A percentile compares a stretch with the other conserved stretches of the same genome.
Evolutionary conservation across 1,140 invertebrate genomes (phyloP).

Genomic region (Papilio aristodemus): DNA sequence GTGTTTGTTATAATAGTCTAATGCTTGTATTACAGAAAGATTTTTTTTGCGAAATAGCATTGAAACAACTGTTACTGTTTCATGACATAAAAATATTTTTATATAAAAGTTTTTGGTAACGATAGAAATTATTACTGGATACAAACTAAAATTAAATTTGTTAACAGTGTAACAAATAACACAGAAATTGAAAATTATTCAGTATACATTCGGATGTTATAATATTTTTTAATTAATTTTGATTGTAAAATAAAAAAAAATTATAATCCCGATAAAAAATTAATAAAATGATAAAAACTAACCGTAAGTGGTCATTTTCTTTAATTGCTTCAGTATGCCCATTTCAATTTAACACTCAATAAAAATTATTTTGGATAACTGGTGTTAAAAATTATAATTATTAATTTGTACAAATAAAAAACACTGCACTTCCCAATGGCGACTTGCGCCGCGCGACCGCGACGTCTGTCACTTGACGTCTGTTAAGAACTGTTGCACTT

Average conservation of each 20-base stretch:
- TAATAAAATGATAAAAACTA: slow-evolving; percentile 31
- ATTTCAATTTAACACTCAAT: slow-evolving; percentile 38
- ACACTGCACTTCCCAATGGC: slow-evolving; percentile 22
- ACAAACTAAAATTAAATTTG: too few species aligned
- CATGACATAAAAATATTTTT: too few species aligned
- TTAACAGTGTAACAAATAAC: too few species aligned
- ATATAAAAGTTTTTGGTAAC: too few species aligned
- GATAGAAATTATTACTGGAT: too few species aligned
- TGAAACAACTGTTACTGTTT: too few species aligned
- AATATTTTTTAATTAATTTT: too few species aligned
- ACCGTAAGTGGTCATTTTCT: slow-evolving; percentile 55
- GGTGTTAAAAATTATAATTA: neutral
- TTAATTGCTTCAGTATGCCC: slow-evolving; percentile 63
- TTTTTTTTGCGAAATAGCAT: too few species aligned
- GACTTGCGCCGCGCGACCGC: slow-evolving; percentile 28
- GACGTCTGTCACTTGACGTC: slow-evolving; percentile 25
- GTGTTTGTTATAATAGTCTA: too few species aligned
- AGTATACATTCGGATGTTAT: too few species aligned
- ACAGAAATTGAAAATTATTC: too few species aligned
- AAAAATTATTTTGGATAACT: neutral
- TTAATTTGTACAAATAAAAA: slow-evolving; percentile 10
- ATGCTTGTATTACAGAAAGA: too few species aligned
- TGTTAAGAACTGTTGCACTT: slow-evolving; percentile 29
- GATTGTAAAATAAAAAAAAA: neutral
- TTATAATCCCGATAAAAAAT: neutral